Conservation (phyloP, 2,888 invertebrate species). For the Gymnosoma rotundatum region DNA sequence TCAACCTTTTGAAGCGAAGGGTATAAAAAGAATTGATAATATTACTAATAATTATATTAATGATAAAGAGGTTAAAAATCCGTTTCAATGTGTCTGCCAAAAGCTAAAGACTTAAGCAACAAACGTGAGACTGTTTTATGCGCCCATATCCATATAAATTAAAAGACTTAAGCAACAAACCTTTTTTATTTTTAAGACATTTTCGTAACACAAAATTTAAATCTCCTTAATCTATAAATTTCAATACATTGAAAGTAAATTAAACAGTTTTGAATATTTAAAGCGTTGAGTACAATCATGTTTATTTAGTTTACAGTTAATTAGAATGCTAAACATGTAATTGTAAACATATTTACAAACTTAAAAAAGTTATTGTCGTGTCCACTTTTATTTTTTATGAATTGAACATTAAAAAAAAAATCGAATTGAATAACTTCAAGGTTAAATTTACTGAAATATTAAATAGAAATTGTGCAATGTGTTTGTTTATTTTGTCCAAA, state of each 20-base stretch:
- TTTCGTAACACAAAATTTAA: too few relatives aligned
- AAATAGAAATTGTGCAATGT: constrained; percentile 37
- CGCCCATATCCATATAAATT: too few relatives aligned
- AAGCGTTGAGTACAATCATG: too few relatives aligned
- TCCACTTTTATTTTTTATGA: constrained; percentile 25
- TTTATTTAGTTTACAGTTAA: neutral
- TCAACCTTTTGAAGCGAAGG: too few relatives aligned
- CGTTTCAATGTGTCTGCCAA: neutral
- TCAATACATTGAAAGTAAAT: too few relatives aligned
- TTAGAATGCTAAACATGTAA: constrained; percentile 50
- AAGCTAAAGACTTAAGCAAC: constrained; percentile 3
- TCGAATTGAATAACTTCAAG: constrained; percentile 29
- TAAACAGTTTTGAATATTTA: too few relatives aligned
- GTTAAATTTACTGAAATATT: constrained; percentile 30
- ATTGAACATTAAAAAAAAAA: neutral
- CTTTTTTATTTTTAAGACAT: neutral
- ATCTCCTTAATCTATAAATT: too few relatives aligned
- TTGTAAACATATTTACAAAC: constrained; percentile 4
- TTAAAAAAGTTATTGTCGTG: neutral
- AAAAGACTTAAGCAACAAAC: constrained; percentile 40
- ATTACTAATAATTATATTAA: too few relatives aligned
- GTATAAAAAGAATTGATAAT: too few relatives aligned
- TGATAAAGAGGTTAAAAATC: too few relatives aligned
- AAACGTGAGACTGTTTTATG: neutral
- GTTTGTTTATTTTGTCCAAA: constrained; percentile 2